These are phyloP conservation scores for Bellardia pandia DNA, from an alignment of 2,888 invertebrate species.

Conservation along the genomic window DNA sequence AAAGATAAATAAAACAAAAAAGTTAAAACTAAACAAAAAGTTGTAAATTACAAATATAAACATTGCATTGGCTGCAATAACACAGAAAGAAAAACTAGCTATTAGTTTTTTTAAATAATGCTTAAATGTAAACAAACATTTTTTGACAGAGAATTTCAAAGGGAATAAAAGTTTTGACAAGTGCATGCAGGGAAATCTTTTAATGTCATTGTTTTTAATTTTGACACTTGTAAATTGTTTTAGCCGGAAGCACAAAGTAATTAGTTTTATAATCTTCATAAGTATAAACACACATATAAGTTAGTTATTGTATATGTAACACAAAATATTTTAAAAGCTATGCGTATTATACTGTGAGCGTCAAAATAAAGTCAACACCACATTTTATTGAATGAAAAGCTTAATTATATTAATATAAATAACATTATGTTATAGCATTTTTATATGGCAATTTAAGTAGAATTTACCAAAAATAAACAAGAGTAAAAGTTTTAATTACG, in stretches of 20 bases:
- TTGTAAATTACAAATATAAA: slow-evolving; percentile 13
- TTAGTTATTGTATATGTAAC: no score
- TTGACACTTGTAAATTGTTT: background rate
- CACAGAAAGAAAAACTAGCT: background rate
- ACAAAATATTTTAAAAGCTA: no score
- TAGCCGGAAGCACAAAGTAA: background rate
- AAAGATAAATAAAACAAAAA: slow-evolving; percentile 2
- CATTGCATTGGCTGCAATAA: slow-evolving; percentile 4
- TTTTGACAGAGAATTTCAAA: slow-evolving; percentile 12
- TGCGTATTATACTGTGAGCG: no score
- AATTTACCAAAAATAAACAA: no score
- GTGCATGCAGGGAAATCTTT: background rate
- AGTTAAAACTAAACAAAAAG: background rate
- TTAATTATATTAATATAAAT: no score
- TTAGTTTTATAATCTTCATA: no score
- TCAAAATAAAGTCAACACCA: no score
- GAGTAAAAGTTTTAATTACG: no score
- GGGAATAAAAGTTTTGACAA: background rate
- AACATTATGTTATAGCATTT: no score
- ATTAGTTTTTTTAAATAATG: background rate
- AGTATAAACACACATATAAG: no score
- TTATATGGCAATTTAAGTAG: no score
- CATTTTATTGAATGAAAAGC: no score
- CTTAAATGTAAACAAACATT: background rate
- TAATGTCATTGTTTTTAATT: background rate